Percentiles rank a stretch among this genome's conserved stretches.
Conservation (phyloP, 2,888 invertebrate genomes). For the Tinea semifulvella region DNA sequence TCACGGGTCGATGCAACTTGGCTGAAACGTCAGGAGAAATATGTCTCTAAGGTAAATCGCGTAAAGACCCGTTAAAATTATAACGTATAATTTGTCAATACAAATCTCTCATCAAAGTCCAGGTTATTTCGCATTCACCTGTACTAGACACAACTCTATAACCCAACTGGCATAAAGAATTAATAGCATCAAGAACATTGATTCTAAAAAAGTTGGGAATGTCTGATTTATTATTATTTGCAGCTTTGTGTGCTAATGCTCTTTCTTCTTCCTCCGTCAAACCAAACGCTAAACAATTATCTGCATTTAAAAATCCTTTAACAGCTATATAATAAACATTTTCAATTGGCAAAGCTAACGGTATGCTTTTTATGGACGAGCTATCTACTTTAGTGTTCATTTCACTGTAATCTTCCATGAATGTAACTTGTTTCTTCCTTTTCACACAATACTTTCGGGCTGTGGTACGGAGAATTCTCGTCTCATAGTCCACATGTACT, state of each 20-base stretch:
- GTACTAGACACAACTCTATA: slow-evolving; percentile 81
- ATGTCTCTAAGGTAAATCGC: too few species aligned
- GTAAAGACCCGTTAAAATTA: too few species aligned
- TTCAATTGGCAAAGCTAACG: slow-evolving; percentile 42
- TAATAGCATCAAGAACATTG: slow-evolving; percentile 75
- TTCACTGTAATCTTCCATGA: neutral
- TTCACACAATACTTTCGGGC: slow-evolving; percentile 48
- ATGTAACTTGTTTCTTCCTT: neutral
- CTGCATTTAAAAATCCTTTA: slow-evolving; percentile 80
- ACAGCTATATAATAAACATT: slow-evolving; percentile 79
- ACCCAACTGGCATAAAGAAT: slow-evolving; percentile 78
- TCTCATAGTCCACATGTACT: slow-evolving; percentile 95
- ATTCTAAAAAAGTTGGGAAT: slow-evolving; percentile 79
- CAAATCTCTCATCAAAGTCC: slow-evolving; percentile 83
- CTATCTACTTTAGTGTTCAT: slow-evolving; percentile 14
- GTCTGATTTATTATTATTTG: slow-evolving; percentile 48
- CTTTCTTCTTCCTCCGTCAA: slow-evolving; percentile 73
- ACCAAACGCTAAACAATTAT: slow-evolving; percentile 80
- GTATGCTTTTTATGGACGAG: slow-evolving; percentile 12
- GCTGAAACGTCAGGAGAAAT: too few species aligned
- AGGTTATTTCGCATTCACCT: slow-evolving; percentile 83
- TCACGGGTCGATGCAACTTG: too few species aligned
- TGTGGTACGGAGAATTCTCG: slow-evolving; percentile 87
- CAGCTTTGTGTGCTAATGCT: slow-evolving; percentile 76
- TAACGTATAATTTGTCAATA: slow-evolving; percentile 36